Percentiles rank a stretch among this genome's conserved stretches.
These are phyloP conservation scores for Cochlearius cochlearius DNA, from an alignment of 2,113 vertebrate species.

Conservation along the genomic window DNA sequence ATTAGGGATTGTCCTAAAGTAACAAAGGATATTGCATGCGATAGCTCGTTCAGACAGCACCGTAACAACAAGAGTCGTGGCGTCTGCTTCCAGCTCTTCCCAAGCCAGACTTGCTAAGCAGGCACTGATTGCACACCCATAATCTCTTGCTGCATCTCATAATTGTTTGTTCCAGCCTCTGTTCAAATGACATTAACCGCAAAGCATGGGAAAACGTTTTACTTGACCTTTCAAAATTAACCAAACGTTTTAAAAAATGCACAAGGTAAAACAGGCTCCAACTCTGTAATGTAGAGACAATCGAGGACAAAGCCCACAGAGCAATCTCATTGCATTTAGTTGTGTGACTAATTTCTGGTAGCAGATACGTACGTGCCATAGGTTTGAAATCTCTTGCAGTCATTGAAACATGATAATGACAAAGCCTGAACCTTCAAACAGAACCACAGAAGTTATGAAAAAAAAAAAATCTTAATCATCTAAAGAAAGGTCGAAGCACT, in stretches of 20 bases:
- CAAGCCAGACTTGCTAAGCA: not conserved
- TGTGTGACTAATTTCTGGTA: not conserved
- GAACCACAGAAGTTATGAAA: not conserved
- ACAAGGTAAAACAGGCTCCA: not conserved
- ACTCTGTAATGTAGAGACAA: not conserved
- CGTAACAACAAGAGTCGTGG: not conserved
- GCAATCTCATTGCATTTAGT: not conserved
- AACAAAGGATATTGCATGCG: not conserved
- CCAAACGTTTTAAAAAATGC: not conserved
- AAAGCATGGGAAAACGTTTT: not conserved
- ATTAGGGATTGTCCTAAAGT: not conserved
- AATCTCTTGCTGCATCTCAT: not conserved
- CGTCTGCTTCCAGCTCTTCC: not conserved
- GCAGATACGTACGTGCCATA: fast-evolving
- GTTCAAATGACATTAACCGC: not conserved
- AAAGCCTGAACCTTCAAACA: not conserved
- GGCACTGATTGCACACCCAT: not conserved
- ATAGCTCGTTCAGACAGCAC: not conserved
- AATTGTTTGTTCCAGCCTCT: not conserved
- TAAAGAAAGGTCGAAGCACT: not conserved
- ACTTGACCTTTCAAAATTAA: not conserved
- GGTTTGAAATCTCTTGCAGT: not conserved
- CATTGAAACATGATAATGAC: not conserved
- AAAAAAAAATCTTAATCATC: not conserved
- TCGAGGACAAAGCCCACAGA: not conserved